Conservation (phyloP, 2,888 invertebrate species). For the Sceliomorpha sp. region DNA sequence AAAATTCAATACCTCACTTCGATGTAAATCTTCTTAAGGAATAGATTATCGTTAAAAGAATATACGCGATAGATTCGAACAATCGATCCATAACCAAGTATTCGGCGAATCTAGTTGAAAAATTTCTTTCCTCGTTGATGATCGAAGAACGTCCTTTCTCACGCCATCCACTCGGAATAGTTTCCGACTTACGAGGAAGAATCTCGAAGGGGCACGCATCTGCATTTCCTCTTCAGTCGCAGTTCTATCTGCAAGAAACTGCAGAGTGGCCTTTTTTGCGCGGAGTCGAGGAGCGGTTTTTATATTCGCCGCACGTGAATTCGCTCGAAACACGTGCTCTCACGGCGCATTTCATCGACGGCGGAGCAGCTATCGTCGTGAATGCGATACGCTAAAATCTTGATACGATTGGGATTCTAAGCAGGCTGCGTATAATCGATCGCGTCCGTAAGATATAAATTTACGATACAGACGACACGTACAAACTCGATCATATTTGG, state of each 20-base stretch:
- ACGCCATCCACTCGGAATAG: constrained; percentile 31
- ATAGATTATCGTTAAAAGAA: no score
- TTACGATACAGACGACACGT: background rate
- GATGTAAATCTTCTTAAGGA: background rate
- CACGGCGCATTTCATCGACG: constrained; percentile 53
- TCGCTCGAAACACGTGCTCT: constrained; percentile 64
- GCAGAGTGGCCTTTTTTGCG: constrained; percentile 36
- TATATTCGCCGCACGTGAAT: constrained; percentile 58
- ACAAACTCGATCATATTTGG: background rate
- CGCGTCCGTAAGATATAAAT: no score
- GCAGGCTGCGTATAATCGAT: constrained; percentile 62
- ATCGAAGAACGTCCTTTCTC: constrained; percentile 28
- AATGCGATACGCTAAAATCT: constrained; percentile 61
- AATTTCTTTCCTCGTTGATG: no score
- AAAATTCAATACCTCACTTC: constrained; percentile 6
- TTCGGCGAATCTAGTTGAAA: no score
- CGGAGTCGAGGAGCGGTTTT: constrained; percentile 48
- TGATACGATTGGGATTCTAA: constrained; percentile 65
- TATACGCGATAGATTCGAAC: no score
- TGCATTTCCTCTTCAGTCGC: constrained; percentile 29
- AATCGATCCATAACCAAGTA: no score
- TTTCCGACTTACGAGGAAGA: constrained; percentile 38
- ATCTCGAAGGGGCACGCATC: constrained; percentile 36
- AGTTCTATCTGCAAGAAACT: constrained; percentile 26
- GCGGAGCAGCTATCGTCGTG: constrained; percentile 46